Conservation (phyloP, 2,113 vertebrate species). For the Regulus satrapa region DNA sequence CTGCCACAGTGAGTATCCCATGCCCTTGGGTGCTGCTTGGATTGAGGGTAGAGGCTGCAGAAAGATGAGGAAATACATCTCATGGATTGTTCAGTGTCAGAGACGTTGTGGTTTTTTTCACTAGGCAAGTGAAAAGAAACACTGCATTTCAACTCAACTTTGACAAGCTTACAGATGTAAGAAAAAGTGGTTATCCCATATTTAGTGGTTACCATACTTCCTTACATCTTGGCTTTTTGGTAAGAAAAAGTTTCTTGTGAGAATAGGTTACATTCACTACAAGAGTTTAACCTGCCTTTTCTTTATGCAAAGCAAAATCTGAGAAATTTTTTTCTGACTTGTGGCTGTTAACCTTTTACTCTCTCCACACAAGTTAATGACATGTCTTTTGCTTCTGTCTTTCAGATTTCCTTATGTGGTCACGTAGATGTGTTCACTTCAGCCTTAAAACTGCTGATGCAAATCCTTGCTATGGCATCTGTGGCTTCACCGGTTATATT, state of each 20-base stretch:
- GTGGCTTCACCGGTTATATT: conserved; percentile 69
- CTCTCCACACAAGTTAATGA: neutral
- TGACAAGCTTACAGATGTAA: neutral
- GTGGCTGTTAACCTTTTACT: neutral
- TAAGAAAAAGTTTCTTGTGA: neutral
- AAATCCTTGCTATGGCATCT: conserved; percentile 78
- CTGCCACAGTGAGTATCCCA: neutral
- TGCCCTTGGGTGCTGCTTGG: neutral
- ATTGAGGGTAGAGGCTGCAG: neutral
- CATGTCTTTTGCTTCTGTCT: neutral
- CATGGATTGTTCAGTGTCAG: neutral
- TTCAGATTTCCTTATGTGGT: conserved; percentile 40
- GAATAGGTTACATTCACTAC: neutral
- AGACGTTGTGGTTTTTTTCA: neutral
- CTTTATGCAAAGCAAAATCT: neutral
- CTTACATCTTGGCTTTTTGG: neutral
- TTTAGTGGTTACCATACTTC: neutral
- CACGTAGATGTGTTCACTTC: neutral
- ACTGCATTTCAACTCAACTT: neutral
- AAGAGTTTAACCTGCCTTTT: neutral
- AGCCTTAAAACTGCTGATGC: neutral
- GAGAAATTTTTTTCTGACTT: neutral
- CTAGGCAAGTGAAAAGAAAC: neutral
- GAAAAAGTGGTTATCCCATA: neutral
- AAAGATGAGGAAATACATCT: neutral